Evolutionary conservation across 2,113 vertebrate species (phyloP).

Genomic region (Danionella cerebrum): DNA sequence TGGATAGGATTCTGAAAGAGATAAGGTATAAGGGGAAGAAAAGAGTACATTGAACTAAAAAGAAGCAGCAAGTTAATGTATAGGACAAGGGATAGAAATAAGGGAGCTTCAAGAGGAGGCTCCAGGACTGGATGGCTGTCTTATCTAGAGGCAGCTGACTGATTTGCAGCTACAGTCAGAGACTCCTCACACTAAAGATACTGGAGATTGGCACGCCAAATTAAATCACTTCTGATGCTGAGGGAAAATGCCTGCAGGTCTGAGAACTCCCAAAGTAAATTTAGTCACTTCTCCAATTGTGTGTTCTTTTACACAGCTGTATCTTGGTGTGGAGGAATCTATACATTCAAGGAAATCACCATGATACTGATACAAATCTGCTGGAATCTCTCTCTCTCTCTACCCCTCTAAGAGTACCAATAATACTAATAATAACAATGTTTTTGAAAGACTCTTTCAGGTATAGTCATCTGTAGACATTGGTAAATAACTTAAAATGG

Average conservation of each 20-base stretch:
- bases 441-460: too few relatives aligned
- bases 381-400: too few relatives aligned
- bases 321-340: too few relatives aligned
- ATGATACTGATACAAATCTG: too few relatives aligned
- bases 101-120: slow-evolving; percentile 6
- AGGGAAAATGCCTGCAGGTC: not conserved
- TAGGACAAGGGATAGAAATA: not conserved
- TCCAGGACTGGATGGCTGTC: not conserved
- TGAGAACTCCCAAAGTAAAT: not conserved
- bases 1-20: slow-evolving; percentile 2
- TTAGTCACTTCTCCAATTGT: not conserved
- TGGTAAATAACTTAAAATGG: too few relatives aligned
- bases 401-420: too few relatives aligned
- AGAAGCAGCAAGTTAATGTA: slow-evolving; percentile 5
- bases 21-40: not conserved
- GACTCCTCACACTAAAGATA: slow-evolving; percentile 3
- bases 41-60: slow-evolving; percentile 18
- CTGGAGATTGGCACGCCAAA: not conserved
- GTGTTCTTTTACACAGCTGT: not conserved
- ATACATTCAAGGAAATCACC: too few relatives aligned
- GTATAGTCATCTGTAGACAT: too few relatives aligned
- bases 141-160: not conserved
- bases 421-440: too few relatives aligned
- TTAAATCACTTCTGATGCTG: slow-evolving; percentile 1
- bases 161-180: slow-evolving; percentile 8